Base-by-base conservation (phyloP, 2,888 invertebrate genomes). In the Platycheirus rosarum region DNA sequence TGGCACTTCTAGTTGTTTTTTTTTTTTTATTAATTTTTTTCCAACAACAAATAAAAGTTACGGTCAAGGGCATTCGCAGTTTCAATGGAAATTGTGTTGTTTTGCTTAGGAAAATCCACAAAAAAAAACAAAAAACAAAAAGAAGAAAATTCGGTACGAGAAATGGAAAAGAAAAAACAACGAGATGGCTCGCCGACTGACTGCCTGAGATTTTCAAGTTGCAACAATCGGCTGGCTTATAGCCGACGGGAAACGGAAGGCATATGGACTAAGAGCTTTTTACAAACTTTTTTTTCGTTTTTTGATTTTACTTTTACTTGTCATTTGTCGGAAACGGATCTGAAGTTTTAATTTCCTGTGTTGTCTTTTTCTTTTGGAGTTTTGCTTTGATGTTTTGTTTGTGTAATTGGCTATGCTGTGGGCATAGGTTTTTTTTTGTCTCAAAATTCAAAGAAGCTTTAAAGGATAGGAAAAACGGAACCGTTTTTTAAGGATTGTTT, bases 51-150 rank as follows among this genome's bases (percentile, higher is more conserved):
- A 82, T 68, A 77, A 82, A 37, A 82, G 71, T 63, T 63, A 82
- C 82, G 82, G 82, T 82, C 82, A 82, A 82, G 82, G 82, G 82
- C 82, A 77, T 82, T 82, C 71, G 71, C 71, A 77, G 55, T 82
- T 82, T 73, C 71, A 77, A 68, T 82, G 77, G 71, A 51, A 82
- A 82, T 68, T 71, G 60, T 44, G 44, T 76, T 71, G 66, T 66
- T 74, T 62, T 73, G 46, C 68, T 35, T 44, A 74, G 46, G 68
- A 68, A 79, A 74, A 79, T 60, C 48, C 62, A 46, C 78, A 66
- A 11, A 66, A 66, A 66, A 63, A 16, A 68, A 53, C 42, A 51
- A 57, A 48, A 48, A 20, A 9, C 26, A 66, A 75, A 13, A 63
- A 57, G 51, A 32, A 26, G 14, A 44, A 48, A 66, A 80, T 35